A percentile compares a stretch with the other conserved stretches of the same genome.
These are phyloP conservation scores for Gymnocypris eckloni DNA, from an alignment of 2,797 vertebrate genomes.

Conservation along the genomic window DNA sequence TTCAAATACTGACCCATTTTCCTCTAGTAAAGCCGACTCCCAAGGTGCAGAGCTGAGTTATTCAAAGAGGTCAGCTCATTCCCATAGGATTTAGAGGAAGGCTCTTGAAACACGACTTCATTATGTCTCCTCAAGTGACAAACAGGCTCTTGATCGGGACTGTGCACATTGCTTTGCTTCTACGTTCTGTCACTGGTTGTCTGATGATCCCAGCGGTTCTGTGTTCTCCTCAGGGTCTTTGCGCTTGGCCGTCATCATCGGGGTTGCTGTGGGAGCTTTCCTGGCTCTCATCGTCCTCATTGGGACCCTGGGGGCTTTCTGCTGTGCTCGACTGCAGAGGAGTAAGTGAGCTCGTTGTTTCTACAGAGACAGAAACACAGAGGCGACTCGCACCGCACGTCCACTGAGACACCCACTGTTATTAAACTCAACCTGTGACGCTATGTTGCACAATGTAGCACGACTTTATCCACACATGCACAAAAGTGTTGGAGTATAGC, in stretches of 20 bases:
- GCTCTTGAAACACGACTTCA: conserved; percentile 37
- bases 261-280: conserved; percentile 95
- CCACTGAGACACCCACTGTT: conserved; percentile 23
- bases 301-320: conserved; percentile 97
- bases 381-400: not conserved
- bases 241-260: conserved; percentile 97
- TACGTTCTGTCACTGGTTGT: conserved; percentile 43
- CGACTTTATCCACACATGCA: not conserved
- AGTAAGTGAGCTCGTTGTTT: conserved; percentile 80
- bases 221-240: conserved; percentile 87
- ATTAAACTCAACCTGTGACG: conserved; percentile 1
- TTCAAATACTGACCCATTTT: conserved; percentile 60
- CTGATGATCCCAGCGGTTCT: conserved; percentile 56
- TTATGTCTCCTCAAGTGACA: conserved; percentile 49
- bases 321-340: conserved; percentile 96
- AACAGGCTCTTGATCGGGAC: conserved; percentile 37
- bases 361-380: conserved; percentile 26
- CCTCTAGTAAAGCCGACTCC: conserved; percentile 47
- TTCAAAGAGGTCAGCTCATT: conserved; percentile 44
- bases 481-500: not conserved
- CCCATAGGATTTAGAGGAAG: conserved; percentile 42
- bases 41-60: conserved; percentile 37
- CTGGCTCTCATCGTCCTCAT: conserved; percentile 96
- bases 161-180: not conserved
- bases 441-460: conserved; percentile 18